Conservation (phyloP, 2,888 invertebrate genomes). For the Cephus sareptanus region DNA sequence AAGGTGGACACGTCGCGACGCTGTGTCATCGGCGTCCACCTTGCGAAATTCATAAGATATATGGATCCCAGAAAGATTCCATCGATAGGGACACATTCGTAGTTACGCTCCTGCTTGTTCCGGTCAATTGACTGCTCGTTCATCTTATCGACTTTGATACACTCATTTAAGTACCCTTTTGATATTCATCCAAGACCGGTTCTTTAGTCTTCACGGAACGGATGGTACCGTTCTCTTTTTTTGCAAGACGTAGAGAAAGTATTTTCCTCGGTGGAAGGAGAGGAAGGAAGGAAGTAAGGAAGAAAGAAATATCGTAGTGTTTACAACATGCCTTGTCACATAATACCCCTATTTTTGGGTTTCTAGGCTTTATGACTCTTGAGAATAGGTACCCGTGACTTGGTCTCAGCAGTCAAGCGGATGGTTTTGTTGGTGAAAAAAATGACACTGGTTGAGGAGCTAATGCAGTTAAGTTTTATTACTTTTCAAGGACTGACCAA, state of each 20-base stretch:
- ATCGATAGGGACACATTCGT: background rate
- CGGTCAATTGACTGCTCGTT: background rate
- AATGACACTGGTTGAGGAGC: background rate
- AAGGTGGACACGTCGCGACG: background rate
- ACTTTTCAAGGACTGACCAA: slow-evolving; percentile 32
- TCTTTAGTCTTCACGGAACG: background rate
- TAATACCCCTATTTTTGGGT: slow-evolving; percentile 20
- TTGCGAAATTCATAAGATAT: background rate
- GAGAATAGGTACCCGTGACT: slow-evolving; percentile 25
- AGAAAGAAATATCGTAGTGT: background rate
- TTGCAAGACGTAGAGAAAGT: background rate
- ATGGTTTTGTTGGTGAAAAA: slow-evolving; percentile 43
- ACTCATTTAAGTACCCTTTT: background rate
- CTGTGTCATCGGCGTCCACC: background rate
- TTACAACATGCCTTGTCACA: slow-evolving; percentile 10
- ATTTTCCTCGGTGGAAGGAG: background rate
- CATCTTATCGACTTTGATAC: background rate
- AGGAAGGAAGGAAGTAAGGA: background rate
- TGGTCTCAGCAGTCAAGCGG: slow-evolving; percentile 13
- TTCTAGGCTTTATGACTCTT: slow-evolving; percentile 37
- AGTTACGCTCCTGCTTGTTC: background rate
- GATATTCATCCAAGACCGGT: background rate
- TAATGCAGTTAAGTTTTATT: slow-evolving; percentile 60
- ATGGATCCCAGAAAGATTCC: background rate
- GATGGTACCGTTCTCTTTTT: background rate